A percentile compares a stretch with the other conserved stretches of the same genome.
These are phyloP conservation scores for Tretioscincus oriximinensis DNA, from an alignment of 2,113 vertebrate genomes.

Conservation along the genomic window DNA sequence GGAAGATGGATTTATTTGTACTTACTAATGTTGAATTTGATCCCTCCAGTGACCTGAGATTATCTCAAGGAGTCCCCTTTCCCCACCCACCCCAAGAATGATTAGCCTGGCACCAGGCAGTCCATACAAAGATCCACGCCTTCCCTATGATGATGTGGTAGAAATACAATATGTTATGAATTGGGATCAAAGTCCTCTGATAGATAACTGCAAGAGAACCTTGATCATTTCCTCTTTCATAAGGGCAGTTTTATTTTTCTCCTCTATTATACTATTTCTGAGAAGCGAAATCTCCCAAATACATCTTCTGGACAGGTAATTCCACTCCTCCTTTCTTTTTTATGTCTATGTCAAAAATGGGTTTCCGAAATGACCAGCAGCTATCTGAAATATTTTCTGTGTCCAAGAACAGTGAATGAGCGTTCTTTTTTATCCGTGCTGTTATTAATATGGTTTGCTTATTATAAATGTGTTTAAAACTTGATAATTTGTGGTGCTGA, in stretches of 20 bases:
- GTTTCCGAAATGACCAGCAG: background rate
- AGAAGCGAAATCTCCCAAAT: constrained; percentile 23
- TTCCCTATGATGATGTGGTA: background rate
- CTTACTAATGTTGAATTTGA: no score
- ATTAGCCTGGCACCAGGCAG: no score
- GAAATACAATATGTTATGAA: constrained; percentile 56
- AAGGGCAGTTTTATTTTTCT: constrained; percentile 20
- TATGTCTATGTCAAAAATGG: background rate
- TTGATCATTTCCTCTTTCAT: constrained; percentile 62
- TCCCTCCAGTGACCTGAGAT: no score
- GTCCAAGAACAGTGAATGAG: background rate
- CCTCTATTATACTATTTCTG: constrained; percentile 29
- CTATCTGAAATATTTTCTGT: background rate
- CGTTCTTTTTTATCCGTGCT: background rate
- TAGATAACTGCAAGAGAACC: constrained; percentile 64
- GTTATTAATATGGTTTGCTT: background rate
- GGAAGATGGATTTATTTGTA: no score
- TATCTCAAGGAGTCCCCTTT: no score
- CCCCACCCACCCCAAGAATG: no score
- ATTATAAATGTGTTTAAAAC: no score
- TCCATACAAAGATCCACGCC: no score
- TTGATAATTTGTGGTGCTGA: no score
- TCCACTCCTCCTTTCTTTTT: background rate
- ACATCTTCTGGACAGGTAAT: constrained; percentile 67
- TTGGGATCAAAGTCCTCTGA: constrained; percentile 77